A percentile compares a stretch with the other conserved stretches of the same genome.
Conservation (phyloP, 2,113 vertebrate genomes). For the Phocoena phocoena region DNA sequence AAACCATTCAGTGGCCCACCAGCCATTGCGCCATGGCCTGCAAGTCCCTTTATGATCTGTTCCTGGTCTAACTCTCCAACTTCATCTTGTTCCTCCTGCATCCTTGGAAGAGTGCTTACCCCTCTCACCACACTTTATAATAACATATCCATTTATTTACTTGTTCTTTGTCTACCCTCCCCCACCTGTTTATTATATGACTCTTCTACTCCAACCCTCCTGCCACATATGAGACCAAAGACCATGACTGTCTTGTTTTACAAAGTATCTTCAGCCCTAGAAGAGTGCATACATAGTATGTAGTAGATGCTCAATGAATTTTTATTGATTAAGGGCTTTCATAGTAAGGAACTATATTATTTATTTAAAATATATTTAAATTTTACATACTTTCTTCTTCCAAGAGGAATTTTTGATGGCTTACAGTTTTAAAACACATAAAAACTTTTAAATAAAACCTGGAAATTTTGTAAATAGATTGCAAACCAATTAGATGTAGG, state of each 20-base stretch:
- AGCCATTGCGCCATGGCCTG: not conserved
- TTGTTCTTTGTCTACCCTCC: not conserved
- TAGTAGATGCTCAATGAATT: not conserved
- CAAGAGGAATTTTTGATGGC: not conserved
- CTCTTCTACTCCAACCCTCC: not conserved
- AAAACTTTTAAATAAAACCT: conserved; percentile 21
- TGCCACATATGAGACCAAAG: not conserved
- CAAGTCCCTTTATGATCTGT: not conserved
- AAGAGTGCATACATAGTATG: not conserved
- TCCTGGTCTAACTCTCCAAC: not conserved
- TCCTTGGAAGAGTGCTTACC: not conserved
- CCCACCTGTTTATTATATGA: not conserved
- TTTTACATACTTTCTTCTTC: not conserved
- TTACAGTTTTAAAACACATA: not conserved
- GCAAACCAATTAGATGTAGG: not conserved
- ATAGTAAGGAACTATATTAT: not conserved
- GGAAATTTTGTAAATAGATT: not conserved
- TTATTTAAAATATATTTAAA: conserved; percentile 25
- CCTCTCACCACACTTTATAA: not conserved
- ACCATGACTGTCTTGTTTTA: not conserved
- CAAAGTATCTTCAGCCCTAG: not conserved
- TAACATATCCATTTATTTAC: not conserved
- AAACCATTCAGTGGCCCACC: not conserved
- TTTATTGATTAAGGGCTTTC: not conserved
- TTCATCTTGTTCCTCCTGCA: not conserved